Percentiles rank a stretch among this genome's conserved stretches.
Evolutionary conservation across 2,113 vertebrate species (phyloP).

Genomic region (Cromileptes altivelis): DNA sequence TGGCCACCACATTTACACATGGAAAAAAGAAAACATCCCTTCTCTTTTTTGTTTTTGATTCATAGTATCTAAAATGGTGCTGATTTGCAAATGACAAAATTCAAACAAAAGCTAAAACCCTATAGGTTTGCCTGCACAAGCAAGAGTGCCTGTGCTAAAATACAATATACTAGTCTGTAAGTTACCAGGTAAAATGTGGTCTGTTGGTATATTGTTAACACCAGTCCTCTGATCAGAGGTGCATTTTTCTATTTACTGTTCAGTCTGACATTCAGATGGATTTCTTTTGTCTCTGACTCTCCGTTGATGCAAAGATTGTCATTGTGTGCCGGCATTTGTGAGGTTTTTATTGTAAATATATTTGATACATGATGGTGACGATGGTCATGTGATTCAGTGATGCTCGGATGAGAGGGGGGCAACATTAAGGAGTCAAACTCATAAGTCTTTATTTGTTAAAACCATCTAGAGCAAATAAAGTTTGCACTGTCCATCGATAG

Average conservation of each 20-base stretch:
- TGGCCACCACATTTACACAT: background rate
- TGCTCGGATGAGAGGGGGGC: background rate
- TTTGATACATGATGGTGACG: slow-evolving; percentile 16
- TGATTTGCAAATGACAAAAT: background rate
- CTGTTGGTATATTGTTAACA: background rate
- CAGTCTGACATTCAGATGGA: background rate
- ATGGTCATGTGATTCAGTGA: slow-evolving; percentile 13
- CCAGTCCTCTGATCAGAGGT: slow-evolving; percentile 1
- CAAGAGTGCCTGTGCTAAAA: background rate
- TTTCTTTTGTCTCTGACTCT: background rate
- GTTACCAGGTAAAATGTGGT: background rate
- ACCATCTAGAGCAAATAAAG: slow-evolving; percentile 3
- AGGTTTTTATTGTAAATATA: slow-evolving; percentile 52
- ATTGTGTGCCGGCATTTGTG: slow-evolving; percentile 1
- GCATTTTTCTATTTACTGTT: slow-evolving; percentile 12
- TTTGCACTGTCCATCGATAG: slow-evolving; percentile 28
- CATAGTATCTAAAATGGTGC: background rate
- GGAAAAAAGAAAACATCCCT: background rate
- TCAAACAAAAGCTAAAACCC: background rate
- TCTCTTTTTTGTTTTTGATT: background rate
- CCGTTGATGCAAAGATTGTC: slow-evolving; percentile 16
- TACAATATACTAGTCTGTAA: background rate
- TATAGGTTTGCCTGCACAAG: background rate
- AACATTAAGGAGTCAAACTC: slow-evolving; percentile 4
- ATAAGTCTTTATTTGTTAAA: slow-evolving; percentile 8